A percentile compares a stretch with the other conserved stretches of the same genome.
Conservation (phyloP, 2,113 vertebrate genomes). For the Microtus oregoni region DNA sequence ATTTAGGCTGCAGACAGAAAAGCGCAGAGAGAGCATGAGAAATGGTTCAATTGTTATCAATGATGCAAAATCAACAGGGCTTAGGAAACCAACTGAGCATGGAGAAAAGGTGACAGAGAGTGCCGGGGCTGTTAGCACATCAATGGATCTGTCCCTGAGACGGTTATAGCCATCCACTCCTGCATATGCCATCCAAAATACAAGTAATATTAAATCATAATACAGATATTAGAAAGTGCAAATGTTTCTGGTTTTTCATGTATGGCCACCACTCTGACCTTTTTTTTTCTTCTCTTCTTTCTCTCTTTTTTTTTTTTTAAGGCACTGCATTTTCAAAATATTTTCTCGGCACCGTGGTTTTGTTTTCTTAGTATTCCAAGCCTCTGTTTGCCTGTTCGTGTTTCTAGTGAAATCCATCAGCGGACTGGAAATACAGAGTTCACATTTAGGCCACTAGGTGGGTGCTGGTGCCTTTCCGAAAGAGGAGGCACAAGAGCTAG, state of each 20-base stretch:
- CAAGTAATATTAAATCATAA: neutral
- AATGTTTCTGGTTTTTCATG: neutral
- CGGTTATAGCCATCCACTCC: neutral
- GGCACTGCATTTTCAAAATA: neutral
- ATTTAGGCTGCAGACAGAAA: neutral
- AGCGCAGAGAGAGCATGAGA: neutral
- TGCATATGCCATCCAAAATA: neutral
- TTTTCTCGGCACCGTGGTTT: neutral
- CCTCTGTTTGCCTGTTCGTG: neutral
- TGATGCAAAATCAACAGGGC: slow-evolving; percentile 28
- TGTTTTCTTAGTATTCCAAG: slow-evolving; percentile 10
- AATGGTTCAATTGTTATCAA: neutral
- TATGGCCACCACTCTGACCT: neutral
- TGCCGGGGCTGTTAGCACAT: neutral
- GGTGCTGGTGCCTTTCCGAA: neutral
- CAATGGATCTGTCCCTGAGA: neutral
- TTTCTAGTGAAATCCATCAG: neutral
- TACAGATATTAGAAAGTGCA: neutral
- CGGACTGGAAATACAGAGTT: neutral
- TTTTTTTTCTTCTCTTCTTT: neutral
- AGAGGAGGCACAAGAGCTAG: neutral
- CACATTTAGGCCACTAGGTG: neutral
- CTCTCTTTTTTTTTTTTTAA: neutral
- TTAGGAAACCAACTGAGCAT: neutral
- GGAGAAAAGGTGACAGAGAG: neutral